Evolutionary conservation across 2,888 invertebrate genomes (phyloP).

Genomic region (Cataglyphis cursor): DNA sequence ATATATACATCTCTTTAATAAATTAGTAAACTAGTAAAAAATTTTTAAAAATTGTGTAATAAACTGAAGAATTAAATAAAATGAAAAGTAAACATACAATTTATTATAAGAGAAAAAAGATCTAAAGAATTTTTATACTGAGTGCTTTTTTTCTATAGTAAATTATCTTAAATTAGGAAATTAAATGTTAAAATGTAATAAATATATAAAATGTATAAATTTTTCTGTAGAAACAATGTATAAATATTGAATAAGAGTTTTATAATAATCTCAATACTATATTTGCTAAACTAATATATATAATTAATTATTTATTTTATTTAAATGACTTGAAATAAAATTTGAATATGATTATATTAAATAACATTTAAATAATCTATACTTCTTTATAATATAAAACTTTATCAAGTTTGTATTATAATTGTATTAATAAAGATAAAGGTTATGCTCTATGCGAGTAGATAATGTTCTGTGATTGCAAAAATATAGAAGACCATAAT

Average conservation of each 20-base stretch:
- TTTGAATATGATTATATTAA: background rate
- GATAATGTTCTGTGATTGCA: constrained; percentile 8
- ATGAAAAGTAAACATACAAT: background rate
- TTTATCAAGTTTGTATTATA: background rate
- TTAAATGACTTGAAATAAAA: constrained; percentile 3
- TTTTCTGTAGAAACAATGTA: background rate
- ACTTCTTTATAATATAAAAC: background rate
- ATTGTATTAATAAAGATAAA: constrained; percentile 2
- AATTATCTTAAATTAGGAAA: background rate
- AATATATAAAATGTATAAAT: background rate
- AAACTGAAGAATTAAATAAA: constrained; percentile 6
- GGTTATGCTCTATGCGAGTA: background rate
- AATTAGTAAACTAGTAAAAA: constrained; percentile 4
- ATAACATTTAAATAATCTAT: constrained; percentile 13
- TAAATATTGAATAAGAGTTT: constrained; percentile 1
- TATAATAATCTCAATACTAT: background rate
- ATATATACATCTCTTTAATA: background rate
- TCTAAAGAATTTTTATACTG: background rate
- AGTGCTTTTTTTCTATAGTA: background rate
- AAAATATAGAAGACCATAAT: constrained; percentile 21
- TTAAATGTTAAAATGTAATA: background rate
- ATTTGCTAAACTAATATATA: background rate
- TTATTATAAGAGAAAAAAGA: background rate
- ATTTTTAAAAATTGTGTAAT: background rate
- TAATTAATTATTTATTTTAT: background rate